phyloP scores from a whole-genome alignment of 2,113 vertebrate species.

The Glaucidium brasilianum region DNA sequence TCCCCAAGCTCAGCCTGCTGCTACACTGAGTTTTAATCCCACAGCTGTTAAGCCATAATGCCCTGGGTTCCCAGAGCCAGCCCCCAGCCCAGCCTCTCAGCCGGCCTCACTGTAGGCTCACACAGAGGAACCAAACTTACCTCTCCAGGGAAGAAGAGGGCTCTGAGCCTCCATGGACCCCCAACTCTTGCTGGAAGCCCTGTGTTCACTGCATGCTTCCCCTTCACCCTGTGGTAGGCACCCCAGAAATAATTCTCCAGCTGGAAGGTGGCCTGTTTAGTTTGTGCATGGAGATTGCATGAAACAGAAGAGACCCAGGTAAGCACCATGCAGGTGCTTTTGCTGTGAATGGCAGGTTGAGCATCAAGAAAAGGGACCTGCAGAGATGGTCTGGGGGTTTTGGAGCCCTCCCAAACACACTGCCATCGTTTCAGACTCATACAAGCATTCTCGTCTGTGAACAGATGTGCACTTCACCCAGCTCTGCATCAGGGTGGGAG shows the following conservation, averaged over 20 bases:
- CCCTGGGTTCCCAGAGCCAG: neutral
- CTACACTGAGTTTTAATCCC: neutral
- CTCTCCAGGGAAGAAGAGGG: neutral
- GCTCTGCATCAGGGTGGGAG: neutral
- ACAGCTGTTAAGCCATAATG: neutral
- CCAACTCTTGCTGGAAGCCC: neutral
- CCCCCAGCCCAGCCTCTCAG: neutral
- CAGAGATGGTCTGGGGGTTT: neutral
- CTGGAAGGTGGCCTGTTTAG: accelerated
- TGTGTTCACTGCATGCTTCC: neutral
- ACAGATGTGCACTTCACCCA: neutral
- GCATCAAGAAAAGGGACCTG: neutral
- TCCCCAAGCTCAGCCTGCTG: neutral
- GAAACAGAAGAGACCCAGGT: neutral
- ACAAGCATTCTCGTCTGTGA: accelerated
- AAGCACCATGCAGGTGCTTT: neutral
- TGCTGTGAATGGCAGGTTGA: neutral
- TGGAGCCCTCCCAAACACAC: neutral
- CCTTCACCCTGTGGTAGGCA: neutral
- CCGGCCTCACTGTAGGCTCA: neutral
- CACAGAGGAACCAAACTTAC: neutral
- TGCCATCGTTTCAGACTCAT: neutral
- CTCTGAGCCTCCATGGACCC: neutral
- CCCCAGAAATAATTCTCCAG: neutral
- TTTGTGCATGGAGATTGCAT: neutral